These are phyloP conservation scores for Metridium senile DNA, from an alignment of 92 coral and sea anemone genomes.

Conservation along the genomic window DNA sequence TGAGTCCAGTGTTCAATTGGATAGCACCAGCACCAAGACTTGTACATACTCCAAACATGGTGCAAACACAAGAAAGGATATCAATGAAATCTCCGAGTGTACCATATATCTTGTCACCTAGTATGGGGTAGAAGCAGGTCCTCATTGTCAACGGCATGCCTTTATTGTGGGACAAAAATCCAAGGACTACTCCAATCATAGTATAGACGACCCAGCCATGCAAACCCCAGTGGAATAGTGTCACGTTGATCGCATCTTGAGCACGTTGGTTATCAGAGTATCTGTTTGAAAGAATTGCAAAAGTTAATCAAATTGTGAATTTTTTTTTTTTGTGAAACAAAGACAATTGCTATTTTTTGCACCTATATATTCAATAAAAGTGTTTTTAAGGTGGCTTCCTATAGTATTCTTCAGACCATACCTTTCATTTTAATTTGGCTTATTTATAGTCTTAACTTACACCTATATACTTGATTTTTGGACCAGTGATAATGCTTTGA, in stretches of 20 bases:
- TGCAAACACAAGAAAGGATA: not conserved
- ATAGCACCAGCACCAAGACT: conserved; percentile 89
- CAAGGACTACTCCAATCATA: not conserved
- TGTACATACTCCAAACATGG: conserved; percentile 76
- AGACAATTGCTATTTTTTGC: no score
- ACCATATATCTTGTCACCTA: not conserved
- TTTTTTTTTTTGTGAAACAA: no score
- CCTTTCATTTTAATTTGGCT: no score
- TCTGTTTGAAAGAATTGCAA: no score
- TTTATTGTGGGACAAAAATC: not conserved
- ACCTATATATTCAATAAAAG: no score
- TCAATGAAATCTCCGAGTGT: not conserved
- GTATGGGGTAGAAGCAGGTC: not conserved
- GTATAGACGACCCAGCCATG: conserved; percentile 2
- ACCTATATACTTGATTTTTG: no score
- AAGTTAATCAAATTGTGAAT: no score
- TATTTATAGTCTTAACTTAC: no score
- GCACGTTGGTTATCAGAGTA: not conserved
- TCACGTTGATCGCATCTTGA: conserved; percentile 1
- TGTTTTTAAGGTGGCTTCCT: not conserved
- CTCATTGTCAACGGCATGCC: not conserved
- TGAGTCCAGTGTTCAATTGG: conserved; percentile 68
- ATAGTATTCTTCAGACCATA: no score
- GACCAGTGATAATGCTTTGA: no score
- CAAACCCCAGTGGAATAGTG: not conserved